A percentile compares a stretch with the other conserved stretches of the same genome.
Evolutionary conservation across 2,888 invertebrate species (phyloP).

Genomic region (Nomada ruficornis): DNA sequence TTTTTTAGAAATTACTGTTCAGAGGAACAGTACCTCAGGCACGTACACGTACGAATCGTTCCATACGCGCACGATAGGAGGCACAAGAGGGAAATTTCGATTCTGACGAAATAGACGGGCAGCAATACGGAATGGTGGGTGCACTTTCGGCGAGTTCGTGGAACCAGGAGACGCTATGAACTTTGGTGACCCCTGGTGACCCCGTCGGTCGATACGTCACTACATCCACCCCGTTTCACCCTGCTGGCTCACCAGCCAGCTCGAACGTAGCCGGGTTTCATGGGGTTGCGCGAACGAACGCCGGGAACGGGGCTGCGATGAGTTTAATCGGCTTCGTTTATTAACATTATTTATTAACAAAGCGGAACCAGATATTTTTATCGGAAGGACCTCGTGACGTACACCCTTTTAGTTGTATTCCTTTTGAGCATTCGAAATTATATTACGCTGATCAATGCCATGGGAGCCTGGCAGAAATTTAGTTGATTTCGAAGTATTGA

Average conservation of each 20-base stretch:
- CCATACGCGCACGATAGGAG: no score
- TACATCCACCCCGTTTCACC: constrained; percentile 69
- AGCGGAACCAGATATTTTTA: neutral
- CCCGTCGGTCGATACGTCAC: constrained; percentile 82
- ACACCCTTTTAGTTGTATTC: no score
- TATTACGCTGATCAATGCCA: no score
- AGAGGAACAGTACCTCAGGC: no score
- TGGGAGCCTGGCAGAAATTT: neutral
- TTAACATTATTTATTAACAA: constrained; percentile 5
- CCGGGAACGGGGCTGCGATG: constrained; percentile 31
- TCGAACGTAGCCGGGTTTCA: constrained; percentile 59
- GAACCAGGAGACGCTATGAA: constrained; percentile 79
- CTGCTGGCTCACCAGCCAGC: constrained; percentile 53
- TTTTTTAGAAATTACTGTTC: no score
- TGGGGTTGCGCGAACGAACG: constrained; percentile 47
- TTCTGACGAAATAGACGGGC: constrained; percentile 15
- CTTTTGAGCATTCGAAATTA: neutral
- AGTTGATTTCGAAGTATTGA: no score
- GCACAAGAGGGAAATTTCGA: neutral
- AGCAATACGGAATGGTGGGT: constrained; percentile 28
- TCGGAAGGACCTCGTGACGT: neutral
- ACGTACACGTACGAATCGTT: no score
- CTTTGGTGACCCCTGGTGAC: constrained; percentile 82
- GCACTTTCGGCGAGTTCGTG: constrained; percentile 69
- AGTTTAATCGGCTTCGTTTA: constrained; percentile 20